These are phyloP conservation scores for Platycercus adscitus DNA, from an alignment of 2,113 vertebrate species.

Conservation along the genomic window DNA sequence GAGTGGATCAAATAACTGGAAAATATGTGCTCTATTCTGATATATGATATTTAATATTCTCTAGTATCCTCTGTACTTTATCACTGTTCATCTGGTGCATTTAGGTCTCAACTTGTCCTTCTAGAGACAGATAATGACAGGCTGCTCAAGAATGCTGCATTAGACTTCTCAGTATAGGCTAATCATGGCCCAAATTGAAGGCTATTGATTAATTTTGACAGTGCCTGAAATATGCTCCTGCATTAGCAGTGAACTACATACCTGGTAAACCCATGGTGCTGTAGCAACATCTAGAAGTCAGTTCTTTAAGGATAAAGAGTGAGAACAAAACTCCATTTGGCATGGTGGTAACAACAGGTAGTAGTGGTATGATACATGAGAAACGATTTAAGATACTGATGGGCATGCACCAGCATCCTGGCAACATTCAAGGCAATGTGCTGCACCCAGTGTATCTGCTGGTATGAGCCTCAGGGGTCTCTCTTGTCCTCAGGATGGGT, in stretches of 20 bases:
- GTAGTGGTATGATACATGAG: background rate
- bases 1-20: background rate
- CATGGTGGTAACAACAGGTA: background rate
- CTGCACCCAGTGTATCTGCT: background rate
- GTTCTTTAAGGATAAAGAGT: background rate
- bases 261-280: background rate
- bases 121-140: background rate
- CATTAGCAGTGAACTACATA: background rate
- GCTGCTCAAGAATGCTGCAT: background rate
- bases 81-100: background rate
- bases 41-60: background rate
- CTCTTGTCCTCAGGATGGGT: background rate
- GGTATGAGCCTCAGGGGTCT: background rate
- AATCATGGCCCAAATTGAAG: background rate
- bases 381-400: fast-evolving
- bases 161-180: background rate
- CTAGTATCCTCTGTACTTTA: background rate
- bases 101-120: background rate
- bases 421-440: background rate
- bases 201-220: background rate
- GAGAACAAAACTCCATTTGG: background rate
- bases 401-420: background rate
- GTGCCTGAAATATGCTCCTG: background rate
- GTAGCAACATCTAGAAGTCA: background rate
- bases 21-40: background rate